Evolutionary conservation across 2,113 vertebrate genomes (phyloP).

Genomic region (Grallaria varia): DNA sequence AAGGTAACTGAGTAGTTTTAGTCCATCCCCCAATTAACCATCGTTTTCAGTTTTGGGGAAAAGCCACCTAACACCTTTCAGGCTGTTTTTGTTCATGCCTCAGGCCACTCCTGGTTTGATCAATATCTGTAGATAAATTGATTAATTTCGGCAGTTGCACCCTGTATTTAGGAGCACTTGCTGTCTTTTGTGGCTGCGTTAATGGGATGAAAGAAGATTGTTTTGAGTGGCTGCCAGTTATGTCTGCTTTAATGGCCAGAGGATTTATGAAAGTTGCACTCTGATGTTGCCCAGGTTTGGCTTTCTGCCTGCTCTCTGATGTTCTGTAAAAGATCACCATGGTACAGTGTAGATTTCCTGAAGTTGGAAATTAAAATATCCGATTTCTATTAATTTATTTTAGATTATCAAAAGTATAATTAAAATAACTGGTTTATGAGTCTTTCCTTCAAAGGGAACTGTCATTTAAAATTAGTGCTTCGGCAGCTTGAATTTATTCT

Average conservation of each 20-base stretch:
- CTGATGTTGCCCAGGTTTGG: neutral
- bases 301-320: constrained; percentile 21
- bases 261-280: constrained; percentile 45
- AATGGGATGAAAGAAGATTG: constrained; percentile 47
- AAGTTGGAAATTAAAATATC: neutral
- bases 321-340: neutral
- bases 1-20: neutral
- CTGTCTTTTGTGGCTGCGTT: constrained; percentile 2
- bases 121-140: neutral
- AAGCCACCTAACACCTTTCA: neutral
- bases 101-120: neutral
- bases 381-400: constrained; percentile 34
- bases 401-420: neutral
- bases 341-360: neutral
- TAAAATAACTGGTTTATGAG: neutral
- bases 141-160: neutral
- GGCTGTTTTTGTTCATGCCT: neutral
- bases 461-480: neutral
- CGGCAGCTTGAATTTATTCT: neutral
- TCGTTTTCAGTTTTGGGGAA: neutral
- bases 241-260: neutral
- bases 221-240: constrained; percentile 43
- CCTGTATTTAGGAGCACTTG: neutral
- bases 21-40: neutral
- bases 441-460: neutral